These are phyloP conservation scores for Lepidonotus clava DNA, from an alignment of 2,888 invertebrate species.

Conservation along the genomic window DNA sequence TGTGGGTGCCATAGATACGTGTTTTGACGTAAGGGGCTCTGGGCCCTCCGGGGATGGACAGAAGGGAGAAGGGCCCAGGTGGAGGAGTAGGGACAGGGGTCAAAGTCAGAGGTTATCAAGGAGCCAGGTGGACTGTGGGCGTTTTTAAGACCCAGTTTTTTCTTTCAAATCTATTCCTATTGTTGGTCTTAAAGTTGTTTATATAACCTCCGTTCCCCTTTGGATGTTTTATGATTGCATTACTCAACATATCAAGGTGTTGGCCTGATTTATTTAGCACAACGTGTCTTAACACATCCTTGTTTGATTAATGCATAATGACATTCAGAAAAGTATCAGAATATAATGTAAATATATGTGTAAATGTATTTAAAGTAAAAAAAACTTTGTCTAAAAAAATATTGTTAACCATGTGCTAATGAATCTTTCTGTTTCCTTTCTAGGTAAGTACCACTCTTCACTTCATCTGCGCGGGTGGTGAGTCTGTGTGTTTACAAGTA, in stretches of 20 bases:
- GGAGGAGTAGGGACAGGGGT: background rate
- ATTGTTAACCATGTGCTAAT: background rate
- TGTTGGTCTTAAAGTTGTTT: background rate
- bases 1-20: background rate
- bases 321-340: too few relatives aligned
- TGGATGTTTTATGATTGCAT: too few relatives aligned
- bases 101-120: slow-evolving; percentile 12
- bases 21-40: background rate
- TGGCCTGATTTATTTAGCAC: too few relatives aligned
- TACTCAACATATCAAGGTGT: too few relatives aligned
- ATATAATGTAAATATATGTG: too few relatives aligned
- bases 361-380: too few relatives aligned
- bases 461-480: background rate
- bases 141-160: too few relatives aligned
- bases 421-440: background rate
- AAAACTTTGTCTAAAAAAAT: too few relatives aligned
- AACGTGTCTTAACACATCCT: too few relatives aligned
- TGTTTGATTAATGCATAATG: too few relatives aligned
- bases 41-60: background rate
- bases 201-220: background rate
- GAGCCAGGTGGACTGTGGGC: background rate
- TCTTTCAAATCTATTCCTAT: background rate
- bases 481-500: background rate
- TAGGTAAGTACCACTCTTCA: background rate
- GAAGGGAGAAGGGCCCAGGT: slow-evolving; percentile 6